Percentiles rank a stretch among this genome's conserved stretches.
Evolutionary conservation across 2,888 invertebrate genomes (phyloP).

Genomic region (Cremastobaeus sp.): DNA sequence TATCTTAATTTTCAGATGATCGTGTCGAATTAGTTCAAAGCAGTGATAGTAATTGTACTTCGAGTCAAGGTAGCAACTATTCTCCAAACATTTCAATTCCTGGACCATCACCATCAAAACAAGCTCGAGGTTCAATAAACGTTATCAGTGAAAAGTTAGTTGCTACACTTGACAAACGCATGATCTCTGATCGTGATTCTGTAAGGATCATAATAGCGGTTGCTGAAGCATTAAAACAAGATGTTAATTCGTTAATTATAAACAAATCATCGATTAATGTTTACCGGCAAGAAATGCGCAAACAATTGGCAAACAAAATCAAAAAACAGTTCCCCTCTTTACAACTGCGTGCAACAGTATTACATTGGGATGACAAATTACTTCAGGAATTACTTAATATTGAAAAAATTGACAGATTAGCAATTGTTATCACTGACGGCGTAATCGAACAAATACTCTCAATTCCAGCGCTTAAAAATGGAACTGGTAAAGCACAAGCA

Average conservation of each 20-base stretch:
- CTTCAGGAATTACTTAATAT: neutral
- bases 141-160: slow-evolving; percentile 54
- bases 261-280: slow-evolving; percentile 42
- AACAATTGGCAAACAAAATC: slow-evolving; percentile 26
- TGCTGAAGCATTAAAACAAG: slow-evolving; percentile 37
- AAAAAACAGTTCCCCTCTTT: slow-evolving; percentile 13
- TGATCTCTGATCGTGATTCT: slow-evolving; percentile 46
- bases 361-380: slow-evolving; percentile 10
- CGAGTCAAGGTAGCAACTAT: slow-evolving; percentile 5
- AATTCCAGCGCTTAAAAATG: slow-evolving; percentile 2
- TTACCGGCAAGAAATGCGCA: slow-evolving; percentile 32
- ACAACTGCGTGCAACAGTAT: neutral
- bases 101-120: slow-evolving; percentile 10
- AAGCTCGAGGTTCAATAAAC: slow-evolving; percentile 24
- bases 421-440: slow-evolving; percentile 3
- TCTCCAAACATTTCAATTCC: neutral
- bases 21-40: neutral
- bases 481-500: neutral
- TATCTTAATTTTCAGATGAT: too few species aligned
- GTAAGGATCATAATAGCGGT: slow-evolving; percentile 38
- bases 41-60: neutral
- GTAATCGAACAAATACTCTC: neutral
- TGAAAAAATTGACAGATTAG: slow-evolving; percentile 2
- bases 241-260: slow-evolving; percentile 24
- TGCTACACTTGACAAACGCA: slow-evolving; percentile 54